phyloP scores from a whole-genome alignment of 1,140 invertebrate genomes.

The Mesaphorura yosii region DNA sequence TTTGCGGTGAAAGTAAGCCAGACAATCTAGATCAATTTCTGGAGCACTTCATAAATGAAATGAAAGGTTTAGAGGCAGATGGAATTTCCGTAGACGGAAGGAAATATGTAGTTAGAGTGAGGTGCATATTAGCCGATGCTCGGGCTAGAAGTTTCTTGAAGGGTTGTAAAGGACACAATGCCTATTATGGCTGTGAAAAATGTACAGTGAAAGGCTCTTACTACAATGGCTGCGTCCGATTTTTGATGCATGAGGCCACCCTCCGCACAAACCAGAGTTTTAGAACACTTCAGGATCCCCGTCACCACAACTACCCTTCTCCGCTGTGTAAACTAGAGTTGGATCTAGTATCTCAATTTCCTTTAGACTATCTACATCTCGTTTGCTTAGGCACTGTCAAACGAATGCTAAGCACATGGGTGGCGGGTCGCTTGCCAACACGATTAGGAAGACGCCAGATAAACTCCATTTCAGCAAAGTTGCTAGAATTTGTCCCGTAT shows the following conservation, averaged over 20 bases:
- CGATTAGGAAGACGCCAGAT: background rate
- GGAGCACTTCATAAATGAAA: conserved; percentile 10
- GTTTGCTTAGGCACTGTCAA: conserved; percentile 30
- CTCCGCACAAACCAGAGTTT: background rate
- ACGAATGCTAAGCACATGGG: conserved; percentile 33
- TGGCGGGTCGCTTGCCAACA: conserved; percentile 22
- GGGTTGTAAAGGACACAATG: conserved; percentile 16
- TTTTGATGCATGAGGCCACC: background rate
- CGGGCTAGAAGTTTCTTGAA: conserved; percentile 21
- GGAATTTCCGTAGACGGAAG: conserved; percentile 2
- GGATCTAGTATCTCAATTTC: background rate
- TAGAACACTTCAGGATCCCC: background rate
- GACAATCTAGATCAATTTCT: background rate
- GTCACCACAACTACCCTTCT: background rate
- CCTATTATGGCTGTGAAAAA: conserved; percentile 36
- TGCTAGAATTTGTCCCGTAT: background rate
- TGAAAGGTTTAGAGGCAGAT: background rate
- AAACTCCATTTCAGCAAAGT: background rate
- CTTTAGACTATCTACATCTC: conserved; percentile 8
- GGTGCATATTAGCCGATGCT: conserved; percentile 20
- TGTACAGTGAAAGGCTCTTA: conserved; percentile 33
- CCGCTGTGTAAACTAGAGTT: background rate
- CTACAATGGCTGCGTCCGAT: conserved; percentile 12
- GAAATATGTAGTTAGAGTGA: conserved; percentile 5
- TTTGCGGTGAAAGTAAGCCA: background rate